Evolutionary conservation across 2,888 invertebrate genomes (phyloP).

Genomic region (Cabera pusaria): DNA sequence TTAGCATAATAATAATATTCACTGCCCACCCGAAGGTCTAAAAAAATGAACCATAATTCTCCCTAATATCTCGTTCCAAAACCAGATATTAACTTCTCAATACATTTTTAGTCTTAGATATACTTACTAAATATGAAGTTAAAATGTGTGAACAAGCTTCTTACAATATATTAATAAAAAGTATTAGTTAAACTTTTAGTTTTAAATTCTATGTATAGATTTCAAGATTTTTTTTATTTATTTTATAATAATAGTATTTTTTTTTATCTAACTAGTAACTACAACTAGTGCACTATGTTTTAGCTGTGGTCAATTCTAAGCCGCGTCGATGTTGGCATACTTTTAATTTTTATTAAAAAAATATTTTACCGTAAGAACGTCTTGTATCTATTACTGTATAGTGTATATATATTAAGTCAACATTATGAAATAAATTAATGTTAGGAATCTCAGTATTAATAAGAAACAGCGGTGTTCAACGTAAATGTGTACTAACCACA

Average conservation of each 20-base stretch:
- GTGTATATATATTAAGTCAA: not conserved
- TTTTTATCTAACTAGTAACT: slow-evolving; percentile 78
- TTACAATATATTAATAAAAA: slow-evolving; percentile 80
- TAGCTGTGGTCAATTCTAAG: slow-evolving; percentile 79
- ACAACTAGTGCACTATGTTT: slow-evolving; percentile 78
- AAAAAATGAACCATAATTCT: slow-evolving; percentile 53
- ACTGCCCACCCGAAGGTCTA: slow-evolving; percentile 49
- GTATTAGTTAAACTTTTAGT: slow-evolving; percentile 80
- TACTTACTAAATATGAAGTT: slow-evolving; percentile 80
- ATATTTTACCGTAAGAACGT: too few species aligned
- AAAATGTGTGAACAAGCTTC: slow-evolving; percentile 83
- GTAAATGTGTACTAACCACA: too few species aligned
- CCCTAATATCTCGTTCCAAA: slow-evolving; percentile 57
- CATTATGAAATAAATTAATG: not conserved
- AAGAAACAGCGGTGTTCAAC: too few species aligned
- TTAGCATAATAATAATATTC: slow-evolving; percentile 29
- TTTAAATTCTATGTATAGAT: slow-evolving; percentile 82
- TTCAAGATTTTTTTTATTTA: slow-evolving; percentile 73
- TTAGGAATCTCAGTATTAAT: too few species aligned
- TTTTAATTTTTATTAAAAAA: slow-evolving; percentile 35
- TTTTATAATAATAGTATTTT: slow-evolving; percentile 75
- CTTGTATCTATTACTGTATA: too few species aligned
- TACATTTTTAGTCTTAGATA: slow-evolving; percentile 61
- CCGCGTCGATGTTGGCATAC: slow-evolving; percentile 51
- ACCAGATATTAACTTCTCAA: slow-evolving; percentile 48